Percentiles rank a stretch among this genome's conserved stretches.
phyloP scores from a whole-genome alignment of 2,113 vertebrate genomes.

The Takifugu flavidus region DNA sequence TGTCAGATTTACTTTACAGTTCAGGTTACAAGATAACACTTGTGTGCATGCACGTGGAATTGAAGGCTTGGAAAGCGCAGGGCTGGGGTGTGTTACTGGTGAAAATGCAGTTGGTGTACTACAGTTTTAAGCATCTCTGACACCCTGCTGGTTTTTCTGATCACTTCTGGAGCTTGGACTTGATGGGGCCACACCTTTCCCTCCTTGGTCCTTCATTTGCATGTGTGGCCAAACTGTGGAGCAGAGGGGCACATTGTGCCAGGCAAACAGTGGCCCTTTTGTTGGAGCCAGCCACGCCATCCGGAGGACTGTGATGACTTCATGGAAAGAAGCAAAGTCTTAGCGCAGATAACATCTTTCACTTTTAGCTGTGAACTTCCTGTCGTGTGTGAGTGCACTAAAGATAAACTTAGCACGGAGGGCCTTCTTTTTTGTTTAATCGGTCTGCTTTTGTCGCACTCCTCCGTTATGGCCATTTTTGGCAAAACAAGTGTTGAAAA shows the following conservation, averaged over 20 bases:
- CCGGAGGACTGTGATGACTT: slow-evolving; percentile 70
- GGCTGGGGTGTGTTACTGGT: not conserved
- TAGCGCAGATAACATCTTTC: slow-evolving; percentile 73
- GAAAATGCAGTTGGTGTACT: not conserved
- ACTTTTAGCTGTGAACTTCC: slow-evolving; percentile 76
- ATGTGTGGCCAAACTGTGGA: slow-evolving; percentile 59
- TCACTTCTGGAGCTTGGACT: not conserved
- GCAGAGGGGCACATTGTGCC: slow-evolving; percentile 57
- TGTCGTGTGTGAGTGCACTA: slow-evolving; percentile 49
- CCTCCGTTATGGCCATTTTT: no score
- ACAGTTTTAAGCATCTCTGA: not conserved
- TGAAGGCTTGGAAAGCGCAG: no score
- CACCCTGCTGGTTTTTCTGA: slow-evolving; percentile 5
- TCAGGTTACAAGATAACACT: slow-evolving; percentile 25
- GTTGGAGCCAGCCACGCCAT: slow-evolving; percentile 50
- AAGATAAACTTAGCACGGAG: slow-evolving; percentile 54
- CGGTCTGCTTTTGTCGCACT: not conserved
- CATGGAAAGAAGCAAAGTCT: slow-evolving; percentile 79
- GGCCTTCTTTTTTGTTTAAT: slow-evolving; percentile 30
- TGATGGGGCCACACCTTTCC: slow-evolving; percentile 45
- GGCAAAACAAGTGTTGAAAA: no score
- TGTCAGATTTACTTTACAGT: slow-evolving; percentile 17
- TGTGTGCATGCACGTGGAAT: no score
- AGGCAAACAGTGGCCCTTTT: slow-evolving; percentile 63
- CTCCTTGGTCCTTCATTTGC: slow-evolving; percentile 58